These are phyloP conservation scores for Philhelius pedissequus DNA, from an alignment of 2,888 invertebrate genomes.

Conservation along the genomic window DNA sequence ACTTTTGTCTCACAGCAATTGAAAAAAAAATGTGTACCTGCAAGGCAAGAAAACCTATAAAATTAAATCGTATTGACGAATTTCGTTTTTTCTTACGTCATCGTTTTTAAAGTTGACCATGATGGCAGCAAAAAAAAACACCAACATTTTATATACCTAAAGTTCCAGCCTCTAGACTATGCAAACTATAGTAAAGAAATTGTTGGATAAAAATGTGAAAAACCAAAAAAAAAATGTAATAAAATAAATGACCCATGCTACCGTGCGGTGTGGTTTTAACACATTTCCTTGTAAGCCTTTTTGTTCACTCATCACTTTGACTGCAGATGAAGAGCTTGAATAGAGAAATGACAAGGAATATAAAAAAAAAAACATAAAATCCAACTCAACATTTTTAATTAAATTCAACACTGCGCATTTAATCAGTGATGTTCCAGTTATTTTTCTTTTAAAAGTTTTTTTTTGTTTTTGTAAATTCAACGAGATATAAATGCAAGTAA, in stretches of 20 bases:
- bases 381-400: constrained; percentile 46
- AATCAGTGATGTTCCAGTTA: constrained; percentile 38
- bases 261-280: not conserved
- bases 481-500: constrained; percentile 49
- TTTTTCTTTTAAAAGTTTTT: constrained; percentile 12
- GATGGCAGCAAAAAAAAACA: too few species aligned
- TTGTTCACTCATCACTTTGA: constrained; percentile 4
- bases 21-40: too few species aligned
- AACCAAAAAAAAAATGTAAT: not conserved
- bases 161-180: not conserved
- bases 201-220: not conserved
- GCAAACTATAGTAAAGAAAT: not conserved
- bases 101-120: too few species aligned
- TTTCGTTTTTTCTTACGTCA: too few species aligned
- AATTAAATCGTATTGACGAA: too few species aligned
- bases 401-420: constrained; percentile 53
- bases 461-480: not conserved
- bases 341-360: not conserved
- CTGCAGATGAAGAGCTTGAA: not conserved
- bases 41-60: too few species aligned
- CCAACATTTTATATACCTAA: too few species aligned
- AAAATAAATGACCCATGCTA: not conserved
- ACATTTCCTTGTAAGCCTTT: not conserved
- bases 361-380: not conserved
- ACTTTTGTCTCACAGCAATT: too few species aligned